Evolutionary conservation across 2,113 vertebrate genomes (phyloP).

Genomic region (Taurulus bubalis): DNA sequence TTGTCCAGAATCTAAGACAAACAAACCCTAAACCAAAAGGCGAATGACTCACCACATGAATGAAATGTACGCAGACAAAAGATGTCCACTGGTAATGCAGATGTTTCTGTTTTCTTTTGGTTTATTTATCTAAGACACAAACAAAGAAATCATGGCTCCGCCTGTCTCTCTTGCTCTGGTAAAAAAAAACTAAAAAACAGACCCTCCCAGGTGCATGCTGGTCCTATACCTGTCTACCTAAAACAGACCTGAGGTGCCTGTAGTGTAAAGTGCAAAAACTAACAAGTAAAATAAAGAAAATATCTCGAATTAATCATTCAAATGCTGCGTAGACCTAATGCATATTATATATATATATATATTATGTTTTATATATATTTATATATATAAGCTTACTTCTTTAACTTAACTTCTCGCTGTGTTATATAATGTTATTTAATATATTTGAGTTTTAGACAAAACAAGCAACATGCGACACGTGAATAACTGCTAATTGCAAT

Average conservation of each 20-base stretch:
- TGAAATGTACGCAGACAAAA: neutral
- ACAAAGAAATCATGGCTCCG: constrained; percentile 2
- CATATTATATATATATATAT: too few species aligned
- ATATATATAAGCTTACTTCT: neutral
- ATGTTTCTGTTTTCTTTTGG: constrained; percentile 13
- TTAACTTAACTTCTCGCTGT: neutral
- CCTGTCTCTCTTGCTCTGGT: neutral
- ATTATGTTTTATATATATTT: neutral
- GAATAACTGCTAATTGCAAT: neutral
- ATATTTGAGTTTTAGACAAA: neutral
- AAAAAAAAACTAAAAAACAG: neutral
- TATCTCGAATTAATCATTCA: neutral
- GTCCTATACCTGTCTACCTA: neutral
- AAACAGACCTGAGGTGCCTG: neutral
- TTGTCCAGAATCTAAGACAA: neutral
- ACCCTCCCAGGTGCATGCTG: neutral
- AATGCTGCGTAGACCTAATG: too few species aligned
- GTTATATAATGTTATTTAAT: neutral
- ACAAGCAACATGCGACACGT: neutral
- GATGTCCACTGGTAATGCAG: neutral
- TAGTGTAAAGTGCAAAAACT: neutral
- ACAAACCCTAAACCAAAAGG: neutral
- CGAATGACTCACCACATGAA: neutral
- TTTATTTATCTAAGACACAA: constrained; percentile 12
- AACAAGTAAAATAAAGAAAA: neutral